Conservation (phyloP, 2,797 vertebrate genomes). For the Alca torda region DNA sequence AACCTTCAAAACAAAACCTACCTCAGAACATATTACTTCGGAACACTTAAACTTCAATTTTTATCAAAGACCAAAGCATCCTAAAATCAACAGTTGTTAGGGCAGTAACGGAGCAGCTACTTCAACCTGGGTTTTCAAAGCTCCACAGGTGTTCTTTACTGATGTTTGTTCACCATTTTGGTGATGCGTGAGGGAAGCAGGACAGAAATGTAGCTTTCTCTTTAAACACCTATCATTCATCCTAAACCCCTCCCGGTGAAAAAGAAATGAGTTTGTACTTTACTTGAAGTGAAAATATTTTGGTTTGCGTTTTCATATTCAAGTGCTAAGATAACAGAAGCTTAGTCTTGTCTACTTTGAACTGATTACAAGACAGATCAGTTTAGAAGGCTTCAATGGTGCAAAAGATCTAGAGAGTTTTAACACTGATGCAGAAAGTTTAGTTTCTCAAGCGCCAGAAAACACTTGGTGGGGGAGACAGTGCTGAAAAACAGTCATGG, state of each 20-base stretch:
- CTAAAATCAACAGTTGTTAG: background rate
- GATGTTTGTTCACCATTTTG: background rate
- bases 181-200: background rate
- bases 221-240: background rate
- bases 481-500: background rate
- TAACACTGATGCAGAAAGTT: background rate
- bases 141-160: background rate
- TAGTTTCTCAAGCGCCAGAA: background rate
- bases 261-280: background rate
- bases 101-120: background rate
- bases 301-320: background rate
- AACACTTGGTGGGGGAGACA: fast-evolving
- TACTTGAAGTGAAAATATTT: background rate
- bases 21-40: background rate
- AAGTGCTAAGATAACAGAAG: background rate
- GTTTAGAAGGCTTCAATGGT: background rate
- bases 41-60: background rate
- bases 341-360: background rate
- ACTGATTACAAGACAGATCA: background rate
- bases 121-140: background rate
- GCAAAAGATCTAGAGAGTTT: background rate
- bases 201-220: background rate
- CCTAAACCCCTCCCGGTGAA: background rate
- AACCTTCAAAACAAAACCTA: constrained; percentile 39
- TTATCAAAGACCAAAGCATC: constrained; percentile 26